These are phyloP conservation scores for Plemyria rubiginata DNA, from an alignment of 2,888 invertebrate genomes.

Conservation along the genomic window DNA sequence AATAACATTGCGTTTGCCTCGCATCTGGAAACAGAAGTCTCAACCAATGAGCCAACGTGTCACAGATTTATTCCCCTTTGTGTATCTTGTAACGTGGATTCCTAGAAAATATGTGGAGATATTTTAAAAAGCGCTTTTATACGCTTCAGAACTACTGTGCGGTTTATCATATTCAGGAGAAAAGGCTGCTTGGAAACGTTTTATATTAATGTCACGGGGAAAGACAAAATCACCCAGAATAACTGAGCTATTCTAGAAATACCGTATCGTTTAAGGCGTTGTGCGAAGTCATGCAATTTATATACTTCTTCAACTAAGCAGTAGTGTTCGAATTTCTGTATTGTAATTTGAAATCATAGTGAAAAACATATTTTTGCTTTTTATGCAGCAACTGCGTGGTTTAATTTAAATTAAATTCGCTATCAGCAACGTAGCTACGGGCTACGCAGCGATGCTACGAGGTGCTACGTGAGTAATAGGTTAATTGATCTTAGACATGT, in stretches of 20 bases:
- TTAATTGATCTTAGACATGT: background rate
- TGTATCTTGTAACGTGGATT: conserved; percentile 16
- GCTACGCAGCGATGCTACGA: conserved; percentile 3
- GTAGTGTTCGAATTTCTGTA: no score
- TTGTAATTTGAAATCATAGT: no score
- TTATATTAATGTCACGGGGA: no score
- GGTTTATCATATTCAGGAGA: background rate
- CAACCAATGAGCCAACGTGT: conserved; percentile 28
- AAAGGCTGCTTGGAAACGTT: no score
- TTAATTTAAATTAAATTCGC: background rate
- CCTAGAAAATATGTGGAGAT: conserved; percentile 6
- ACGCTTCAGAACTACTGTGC: background rate
- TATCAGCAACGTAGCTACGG: background rate
- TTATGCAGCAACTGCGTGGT: no score
- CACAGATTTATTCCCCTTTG: conserved; percentile 26
- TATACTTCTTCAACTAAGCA: no score
- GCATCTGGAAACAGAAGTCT: conserved; percentile 16
- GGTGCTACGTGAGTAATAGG: background rate
- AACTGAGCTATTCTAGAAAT: no score
- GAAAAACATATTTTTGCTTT: no score
- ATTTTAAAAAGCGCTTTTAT: conserved; percentile 11
- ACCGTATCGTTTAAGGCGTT: no score
- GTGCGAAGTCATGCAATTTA: no score
- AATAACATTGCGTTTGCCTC: conserved; percentile 12
- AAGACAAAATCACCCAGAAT: no score